Conservation (phyloP, 1,140 invertebrate genomes). For the Cherax destructor region DNA sequence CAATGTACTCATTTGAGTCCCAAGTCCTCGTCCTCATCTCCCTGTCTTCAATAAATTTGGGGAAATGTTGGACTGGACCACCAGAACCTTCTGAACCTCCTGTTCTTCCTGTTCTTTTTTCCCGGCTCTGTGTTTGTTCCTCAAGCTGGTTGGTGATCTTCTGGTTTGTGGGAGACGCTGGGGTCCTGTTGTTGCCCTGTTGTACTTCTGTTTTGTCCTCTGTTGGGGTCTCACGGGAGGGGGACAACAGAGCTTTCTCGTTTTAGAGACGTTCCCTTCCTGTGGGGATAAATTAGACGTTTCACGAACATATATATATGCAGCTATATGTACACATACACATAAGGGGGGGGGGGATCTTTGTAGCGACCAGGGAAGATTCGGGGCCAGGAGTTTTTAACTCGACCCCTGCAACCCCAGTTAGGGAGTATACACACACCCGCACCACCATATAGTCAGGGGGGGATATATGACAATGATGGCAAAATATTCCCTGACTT, state of each 20-base stretch:
- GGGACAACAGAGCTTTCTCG: constrained; percentile 51
- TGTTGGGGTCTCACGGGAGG: constrained; percentile 47
- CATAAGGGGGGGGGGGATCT: too few relatives aligned
- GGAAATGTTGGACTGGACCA: constrained; percentile 44
- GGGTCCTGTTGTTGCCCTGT: too few relatives aligned
- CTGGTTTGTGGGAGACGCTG: not conserved
- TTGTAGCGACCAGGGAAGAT: too few relatives aligned
- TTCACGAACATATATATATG: too few relatives aligned
- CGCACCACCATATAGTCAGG: too few relatives aligned
- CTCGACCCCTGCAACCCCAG: too few relatives aligned
- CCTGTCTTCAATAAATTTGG: constrained; percentile 57
- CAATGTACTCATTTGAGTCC: constrained; percentile 57
- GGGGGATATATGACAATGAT: too few relatives aligned
- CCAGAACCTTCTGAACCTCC: constrained; percentile 3
- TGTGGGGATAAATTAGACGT: too few relatives aligned
- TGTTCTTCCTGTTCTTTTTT: constrained; percentile 47
- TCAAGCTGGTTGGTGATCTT: not conserved
- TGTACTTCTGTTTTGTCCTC: constrained; percentile 33
- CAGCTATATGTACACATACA: too few relatives aligned
- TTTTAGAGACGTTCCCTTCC: constrained; percentile 40
- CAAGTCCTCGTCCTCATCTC: constrained; percentile 39
- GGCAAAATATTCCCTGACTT: too few relatives aligned
- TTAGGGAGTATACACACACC: not conserved
- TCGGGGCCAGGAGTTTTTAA: too few relatives aligned
- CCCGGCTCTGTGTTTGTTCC: not conserved